These are phyloP conservation scores for Cistogaster globosa DNA, from an alignment of 2,888 invertebrate species.

Conservation along the genomic window DNA sequence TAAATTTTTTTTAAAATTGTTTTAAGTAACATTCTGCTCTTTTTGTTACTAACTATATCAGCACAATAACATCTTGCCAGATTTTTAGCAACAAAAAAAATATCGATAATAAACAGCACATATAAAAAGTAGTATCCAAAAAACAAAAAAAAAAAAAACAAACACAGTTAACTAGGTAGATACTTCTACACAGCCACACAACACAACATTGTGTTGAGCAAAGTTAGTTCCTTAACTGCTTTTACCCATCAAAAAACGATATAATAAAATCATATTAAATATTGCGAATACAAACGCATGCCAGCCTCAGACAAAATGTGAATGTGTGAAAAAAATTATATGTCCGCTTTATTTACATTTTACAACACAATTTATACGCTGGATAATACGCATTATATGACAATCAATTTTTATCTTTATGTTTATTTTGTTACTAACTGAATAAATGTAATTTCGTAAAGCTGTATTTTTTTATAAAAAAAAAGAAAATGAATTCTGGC, in stretches of 20 bases:
- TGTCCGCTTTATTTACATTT: slow-evolving; percentile 59
- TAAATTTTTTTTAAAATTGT: background rate
- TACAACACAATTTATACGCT: slow-evolving; percentile 33
- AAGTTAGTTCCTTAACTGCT: no score
- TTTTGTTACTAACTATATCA: background rate
- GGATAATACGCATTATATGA: slow-evolving; percentile 67
- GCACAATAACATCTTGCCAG: slow-evolving; percentile 6
- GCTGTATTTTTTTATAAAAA: slow-evolving; percentile 17
- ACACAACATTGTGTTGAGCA: slow-evolving; percentile 3
- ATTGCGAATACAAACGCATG: background rate
- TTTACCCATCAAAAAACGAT: background rate
- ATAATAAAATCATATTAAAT: background rate
- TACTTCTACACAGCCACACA: background rate
- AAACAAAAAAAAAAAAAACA: no score
- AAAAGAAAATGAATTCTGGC: background rate
- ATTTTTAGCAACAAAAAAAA: background rate
- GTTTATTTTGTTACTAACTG: slow-evolving; percentile 43
- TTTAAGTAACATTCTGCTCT: background rate
- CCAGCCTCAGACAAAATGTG: background rate
- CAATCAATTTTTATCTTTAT: slow-evolving; percentile 59
- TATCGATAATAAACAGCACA: background rate
- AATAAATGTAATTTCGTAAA: slow-evolving; percentile 52
- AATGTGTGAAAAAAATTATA: slow-evolving; percentile 50
- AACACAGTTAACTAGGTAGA: no score
- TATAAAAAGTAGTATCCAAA: no score